Base-by-base conservation (phyloP, 1,140 invertebrate species). In the Choristoneura fumiferana region DNA sequence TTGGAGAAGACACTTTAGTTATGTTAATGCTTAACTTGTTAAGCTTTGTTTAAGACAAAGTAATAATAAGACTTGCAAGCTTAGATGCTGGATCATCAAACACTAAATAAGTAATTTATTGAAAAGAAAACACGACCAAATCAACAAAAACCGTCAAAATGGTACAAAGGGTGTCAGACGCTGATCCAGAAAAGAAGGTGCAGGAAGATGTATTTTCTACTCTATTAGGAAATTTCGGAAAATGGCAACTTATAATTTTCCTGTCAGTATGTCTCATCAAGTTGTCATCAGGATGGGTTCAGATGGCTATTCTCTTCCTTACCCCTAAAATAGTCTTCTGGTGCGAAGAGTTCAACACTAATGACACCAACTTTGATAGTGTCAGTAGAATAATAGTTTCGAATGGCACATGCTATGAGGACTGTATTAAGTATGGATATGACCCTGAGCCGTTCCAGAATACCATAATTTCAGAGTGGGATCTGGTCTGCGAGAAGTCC, bases 231-330 rank as follows among this genome's bases (percentile, higher is more conserved):
- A 85, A 89, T 17, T 91, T 92, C 45, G 92, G 92, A 15, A 83
- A 75, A 66, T 93, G 92, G 92, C 92, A 93, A 62, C 76, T 91
- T 6, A 57, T 90, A 49, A 69, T 92, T 0, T 89, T 89, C 35
- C 59, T 81, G 0, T 77, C 90, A 0, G 82, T 92, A 4, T 91
- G 88, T 0, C 36, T 92, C 8, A 82, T 92, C 10, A 92, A 92
- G 66, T 71, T 92, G 45, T 91, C 90, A 0, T 90, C 91, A 13
- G 90, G 90, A 18, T 91, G 90, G 90, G 89, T 91, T 8, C 91
- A 92, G 58, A 78, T 92, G 65, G 86, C 88, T 0, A 91, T 92
- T 54, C 76, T 91, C 4, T 91, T 91, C 22, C 59, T 83, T 0
- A 81, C 78, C 0, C 81, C 81, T 5, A 80, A 72, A 13, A 15